Percentiles rank a stretch among this genome's conserved stretches.
Conservation (phyloP, 2,113 vertebrate species). For the Myotis brandtii region DNA sequence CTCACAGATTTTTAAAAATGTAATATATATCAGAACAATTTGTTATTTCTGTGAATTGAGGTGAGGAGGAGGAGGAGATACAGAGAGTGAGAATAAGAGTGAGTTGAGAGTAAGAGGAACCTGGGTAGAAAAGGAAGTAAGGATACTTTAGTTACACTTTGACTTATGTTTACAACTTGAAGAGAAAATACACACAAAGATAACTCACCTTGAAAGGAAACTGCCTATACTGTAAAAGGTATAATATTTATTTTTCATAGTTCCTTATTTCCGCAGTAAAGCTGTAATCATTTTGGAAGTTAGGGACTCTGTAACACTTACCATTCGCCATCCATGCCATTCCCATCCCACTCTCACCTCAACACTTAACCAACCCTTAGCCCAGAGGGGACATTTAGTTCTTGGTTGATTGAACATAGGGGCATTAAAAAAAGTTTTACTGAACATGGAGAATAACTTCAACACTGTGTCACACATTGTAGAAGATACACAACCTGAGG, state of each 20-base stretch:
- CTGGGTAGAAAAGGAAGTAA: background rate
- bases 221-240: background rate
- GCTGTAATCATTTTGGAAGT: background rate
- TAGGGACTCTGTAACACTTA: background rate
- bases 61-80: background rate
- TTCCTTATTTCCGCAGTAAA: conserved; percentile 12
- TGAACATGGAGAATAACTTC: background rate
- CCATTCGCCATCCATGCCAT: background rate
- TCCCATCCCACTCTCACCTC: background rate
- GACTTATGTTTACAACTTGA: conserved; percentile 8
- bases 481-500: background rate
- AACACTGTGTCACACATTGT: background rate
- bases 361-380: background rate
- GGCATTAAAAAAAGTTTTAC: background rate
- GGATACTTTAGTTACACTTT: conserved; percentile 41
- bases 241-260: background rate
- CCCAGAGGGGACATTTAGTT: background rate
- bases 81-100: background rate
- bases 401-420: background rate
- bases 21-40: background rate
- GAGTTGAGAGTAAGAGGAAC: background rate
- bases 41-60: conserved; percentile 5
- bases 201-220: background rate
- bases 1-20: background rate
- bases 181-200: background rate